Evolutionary conservation across 1,140 invertebrate genomes (phyloP).

Genomic region (Hycleus cichorii): DNA sequence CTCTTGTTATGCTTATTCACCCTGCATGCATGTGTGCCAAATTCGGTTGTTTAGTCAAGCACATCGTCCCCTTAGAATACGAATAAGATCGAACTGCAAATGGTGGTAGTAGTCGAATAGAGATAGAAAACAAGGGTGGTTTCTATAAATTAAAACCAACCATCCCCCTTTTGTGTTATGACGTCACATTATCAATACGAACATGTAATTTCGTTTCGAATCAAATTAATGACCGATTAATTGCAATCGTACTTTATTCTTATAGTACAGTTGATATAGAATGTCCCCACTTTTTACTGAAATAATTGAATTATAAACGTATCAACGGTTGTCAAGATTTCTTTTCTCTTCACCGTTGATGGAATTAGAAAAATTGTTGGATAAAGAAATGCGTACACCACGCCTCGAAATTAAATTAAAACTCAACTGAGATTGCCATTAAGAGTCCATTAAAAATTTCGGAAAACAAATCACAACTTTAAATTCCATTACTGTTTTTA

Average conservation of each 20-base stretch:
- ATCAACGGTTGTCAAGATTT: neutral
- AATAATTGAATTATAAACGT: neutral
- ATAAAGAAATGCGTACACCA: conserved; percentile 15
- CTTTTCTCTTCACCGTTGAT: no score
- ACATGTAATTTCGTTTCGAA: no score
- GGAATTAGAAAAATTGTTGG: no score
- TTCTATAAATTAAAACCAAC: conserved; percentile 12
- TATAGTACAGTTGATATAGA: no score
- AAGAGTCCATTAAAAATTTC: conserved; percentile 13
- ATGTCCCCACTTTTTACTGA: no score
- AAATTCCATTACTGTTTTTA: conserved; percentile 12
- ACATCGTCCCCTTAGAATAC: conserved; percentile 1
- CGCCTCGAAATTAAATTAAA: conserved; percentile 16
- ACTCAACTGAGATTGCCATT: conserved; percentile 9
- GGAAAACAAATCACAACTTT: conserved; percentile 14
- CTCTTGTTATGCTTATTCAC: conserved; percentile 13
- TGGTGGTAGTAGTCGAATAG: no score
- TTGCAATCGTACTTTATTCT: no score
- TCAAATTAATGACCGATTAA: no score
- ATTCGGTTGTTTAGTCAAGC: conserved; percentile 14
- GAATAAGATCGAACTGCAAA: no score
- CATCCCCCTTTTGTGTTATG: neutral
- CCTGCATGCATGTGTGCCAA: neutral
- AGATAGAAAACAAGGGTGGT: neutral
- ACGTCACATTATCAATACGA: neutral